Conservation (phyloP, 1,140 invertebrate species). For the Drosophila kurseongensis region DNA sequence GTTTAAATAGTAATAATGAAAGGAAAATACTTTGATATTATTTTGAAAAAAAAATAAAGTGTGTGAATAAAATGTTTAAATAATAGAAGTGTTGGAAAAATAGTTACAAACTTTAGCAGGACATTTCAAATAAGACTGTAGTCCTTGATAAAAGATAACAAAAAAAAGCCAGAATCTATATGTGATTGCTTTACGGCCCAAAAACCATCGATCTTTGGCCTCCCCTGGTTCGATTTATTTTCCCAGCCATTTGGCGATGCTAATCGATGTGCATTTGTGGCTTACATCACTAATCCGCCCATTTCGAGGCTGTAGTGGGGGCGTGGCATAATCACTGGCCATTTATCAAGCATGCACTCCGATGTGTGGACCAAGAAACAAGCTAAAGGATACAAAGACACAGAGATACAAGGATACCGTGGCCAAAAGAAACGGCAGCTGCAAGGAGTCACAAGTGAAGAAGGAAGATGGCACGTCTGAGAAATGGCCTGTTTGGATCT, state of each 20-base stretch:
- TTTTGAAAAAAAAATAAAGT: no score
- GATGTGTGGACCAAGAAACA: conserved; percentile 1
- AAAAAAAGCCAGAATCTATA: neutral
- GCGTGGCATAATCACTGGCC: conserved; percentile 50
- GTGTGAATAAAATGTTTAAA: no score
- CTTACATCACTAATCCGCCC: conserved; percentile 28
- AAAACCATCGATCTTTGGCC: conserved; percentile 20
- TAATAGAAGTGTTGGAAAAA: no score
- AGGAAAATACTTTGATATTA: no score
- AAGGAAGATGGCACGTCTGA: conserved; percentile 26
- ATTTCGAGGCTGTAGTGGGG: neutral
- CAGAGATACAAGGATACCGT: neutral
- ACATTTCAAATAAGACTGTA: no score
- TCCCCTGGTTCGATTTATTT: conserved; percentile 13
- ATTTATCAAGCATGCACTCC: conserved; percentile 51
- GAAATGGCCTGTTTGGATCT: conserved; percentile 52
- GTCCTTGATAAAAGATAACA: no score
- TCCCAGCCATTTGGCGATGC: conserved; percentile 19
- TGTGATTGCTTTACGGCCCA: neutral
- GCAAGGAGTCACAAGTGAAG: conserved; percentile 19
- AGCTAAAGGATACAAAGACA: conserved; percentile 4
- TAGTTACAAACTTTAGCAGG: no score
- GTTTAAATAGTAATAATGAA: no score
- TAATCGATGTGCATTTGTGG: conserved; percentile 42
- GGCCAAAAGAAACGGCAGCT: conserved; percentile 27